phyloP scores from a whole-genome alignment of 2,888 invertebrate species.

The Dorcus parallelipipedus region DNA sequence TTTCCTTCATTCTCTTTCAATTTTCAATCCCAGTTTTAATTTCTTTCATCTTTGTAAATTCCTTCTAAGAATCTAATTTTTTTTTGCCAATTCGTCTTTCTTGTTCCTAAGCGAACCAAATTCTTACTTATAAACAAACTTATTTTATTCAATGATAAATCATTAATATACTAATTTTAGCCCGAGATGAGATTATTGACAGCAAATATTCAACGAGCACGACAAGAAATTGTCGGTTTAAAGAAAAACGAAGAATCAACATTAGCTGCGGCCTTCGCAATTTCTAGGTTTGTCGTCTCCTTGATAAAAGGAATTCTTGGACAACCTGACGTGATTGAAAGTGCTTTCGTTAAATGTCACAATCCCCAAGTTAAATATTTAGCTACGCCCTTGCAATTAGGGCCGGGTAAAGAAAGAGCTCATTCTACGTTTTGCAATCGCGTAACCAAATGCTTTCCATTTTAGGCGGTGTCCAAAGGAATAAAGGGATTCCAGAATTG shows the following conservation, averaged over 20 bases:
- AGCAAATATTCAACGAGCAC: slow-evolving; percentile 55
- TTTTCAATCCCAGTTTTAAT: no score
- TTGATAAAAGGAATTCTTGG: slow-evolving; percentile 53
- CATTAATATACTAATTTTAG: slow-evolving; percentile 27
- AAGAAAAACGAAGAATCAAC: slow-evolving; percentile 59
- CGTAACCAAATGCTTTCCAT: not conserved
- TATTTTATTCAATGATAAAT: no score
- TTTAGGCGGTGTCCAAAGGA: slow-evolving; percentile 37
- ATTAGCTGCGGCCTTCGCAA: slow-evolving; percentile 62
- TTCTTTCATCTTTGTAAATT: no score
- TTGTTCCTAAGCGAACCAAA: no score
- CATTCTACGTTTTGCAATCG: no score
- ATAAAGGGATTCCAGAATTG: slow-evolving; percentile 42
- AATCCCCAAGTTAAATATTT: slow-evolving; percentile 41
- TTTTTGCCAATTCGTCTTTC: no score
- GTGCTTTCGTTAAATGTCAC: slow-evolving; percentile 41
- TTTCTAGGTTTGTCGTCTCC: slow-evolving; percentile 58
- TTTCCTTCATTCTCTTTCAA: no score
- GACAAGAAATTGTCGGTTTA: slow-evolving; percentile 61
- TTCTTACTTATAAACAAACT: no score
- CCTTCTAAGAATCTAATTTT: no score
- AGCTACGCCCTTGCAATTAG: slow-evolving; percentile 41
- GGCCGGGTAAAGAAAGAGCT: slow-evolving; percentile 25
- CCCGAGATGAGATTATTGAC: slow-evolving; percentile 43
- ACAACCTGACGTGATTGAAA: slow-evolving; percentile 39